A percentile compares a stretch with the other conserved stretches of the same genome.
These are phyloP conservation scores for Machaerirhynchus nigripectus DNA, from an alignment of 2,113 vertebrate species.

Conservation along the genomic window DNA sequence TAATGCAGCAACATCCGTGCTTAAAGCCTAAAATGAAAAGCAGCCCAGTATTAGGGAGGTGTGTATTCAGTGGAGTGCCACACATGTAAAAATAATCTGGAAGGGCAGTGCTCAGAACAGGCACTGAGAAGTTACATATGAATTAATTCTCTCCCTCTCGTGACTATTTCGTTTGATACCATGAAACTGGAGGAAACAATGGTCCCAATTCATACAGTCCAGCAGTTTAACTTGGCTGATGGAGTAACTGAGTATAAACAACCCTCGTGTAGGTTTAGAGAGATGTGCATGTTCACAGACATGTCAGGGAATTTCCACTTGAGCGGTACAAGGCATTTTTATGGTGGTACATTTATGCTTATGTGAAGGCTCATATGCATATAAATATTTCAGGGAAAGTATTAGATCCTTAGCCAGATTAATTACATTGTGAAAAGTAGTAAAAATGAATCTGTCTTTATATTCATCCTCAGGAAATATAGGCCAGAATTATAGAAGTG, in stretches of 20 bases:
- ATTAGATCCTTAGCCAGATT: background rate
- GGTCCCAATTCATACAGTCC: background rate
- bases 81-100: background rate
- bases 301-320: background rate
- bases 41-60: background rate
- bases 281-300: background rate
- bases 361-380: background rate
- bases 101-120: background rate
- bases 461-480: background rate
- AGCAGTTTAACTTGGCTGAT: background rate
- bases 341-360: background rate
- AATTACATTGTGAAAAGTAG: background rate
- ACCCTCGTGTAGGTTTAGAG: background rate
- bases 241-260: background rate
- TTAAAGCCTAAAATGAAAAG: background rate
- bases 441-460: background rate
- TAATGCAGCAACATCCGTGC: background rate
- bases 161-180: background rate
- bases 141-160: background rate
- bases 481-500: background rate
- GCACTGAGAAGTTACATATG: background rate
- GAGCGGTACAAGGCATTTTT: background rate
- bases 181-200: constrained; percentile 8
- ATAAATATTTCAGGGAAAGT: background rate
- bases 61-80: background rate